A percentile compares a stretch with the other conserved stretches of the same genome.
phyloP scores from a whole-genome alignment of 2,797 vertebrate species.

The Scolopax rusticola region DNA sequence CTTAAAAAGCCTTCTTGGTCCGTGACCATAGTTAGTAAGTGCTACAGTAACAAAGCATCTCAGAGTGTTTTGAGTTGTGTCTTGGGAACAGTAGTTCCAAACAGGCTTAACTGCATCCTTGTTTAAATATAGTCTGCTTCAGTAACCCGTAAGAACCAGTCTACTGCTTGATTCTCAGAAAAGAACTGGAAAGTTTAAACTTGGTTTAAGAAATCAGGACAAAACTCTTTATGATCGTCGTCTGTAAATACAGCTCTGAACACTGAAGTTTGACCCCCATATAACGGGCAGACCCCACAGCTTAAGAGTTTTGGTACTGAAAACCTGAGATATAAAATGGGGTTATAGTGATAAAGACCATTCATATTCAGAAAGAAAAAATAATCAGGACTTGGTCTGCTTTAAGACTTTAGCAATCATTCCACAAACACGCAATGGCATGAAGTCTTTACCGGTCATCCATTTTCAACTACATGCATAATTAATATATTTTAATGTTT shows the following conservation, averaged over 20 bases:
- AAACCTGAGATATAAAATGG: no score
- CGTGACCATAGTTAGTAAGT: background rate
- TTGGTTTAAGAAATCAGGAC: background rate
- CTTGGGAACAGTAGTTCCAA: background rate
- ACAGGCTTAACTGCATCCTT: background rate
- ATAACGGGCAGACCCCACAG: fast-evolving
- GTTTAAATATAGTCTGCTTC: background rate
- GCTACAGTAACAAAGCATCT: background rate
- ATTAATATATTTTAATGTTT: background rate
- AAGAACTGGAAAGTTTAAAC: background rate
- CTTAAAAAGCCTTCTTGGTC: background rate
- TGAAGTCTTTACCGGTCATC: background rate
- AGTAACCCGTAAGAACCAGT: background rate
- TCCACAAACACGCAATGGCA: background rate
- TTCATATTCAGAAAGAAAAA: background rate
- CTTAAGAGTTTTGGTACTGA: background rate
- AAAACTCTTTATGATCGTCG: background rate
- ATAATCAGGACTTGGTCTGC: background rate
- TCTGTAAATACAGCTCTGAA: background rate
- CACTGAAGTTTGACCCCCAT: background rate
- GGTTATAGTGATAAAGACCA: background rate
- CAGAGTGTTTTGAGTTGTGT: background rate
- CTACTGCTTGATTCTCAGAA: background rate
- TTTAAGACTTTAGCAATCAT: background rate
- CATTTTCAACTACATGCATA: background rate